Evolutionary conservation across 23 tunicate species (phyloP).

Genomic region (Trididemnum miniatum): DNA sequence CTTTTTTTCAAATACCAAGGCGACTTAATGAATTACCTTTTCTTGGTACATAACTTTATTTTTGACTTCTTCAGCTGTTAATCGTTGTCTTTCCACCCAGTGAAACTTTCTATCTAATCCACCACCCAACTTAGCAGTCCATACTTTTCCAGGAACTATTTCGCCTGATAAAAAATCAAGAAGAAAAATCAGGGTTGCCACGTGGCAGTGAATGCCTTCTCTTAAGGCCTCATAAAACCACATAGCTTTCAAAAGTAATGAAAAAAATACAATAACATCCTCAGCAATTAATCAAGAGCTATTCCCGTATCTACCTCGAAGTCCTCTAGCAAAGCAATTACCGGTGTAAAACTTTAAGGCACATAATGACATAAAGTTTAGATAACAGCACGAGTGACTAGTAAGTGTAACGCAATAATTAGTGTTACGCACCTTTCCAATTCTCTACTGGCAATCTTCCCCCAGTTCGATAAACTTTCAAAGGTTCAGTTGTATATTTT

Average conservation of each 20-base stretch:
- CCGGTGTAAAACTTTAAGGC: no score
- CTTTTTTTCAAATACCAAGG: no score
- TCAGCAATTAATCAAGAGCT: no score
- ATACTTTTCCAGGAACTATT: constrained; percentile 76
- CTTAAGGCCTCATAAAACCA: no score
- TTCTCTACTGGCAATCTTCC: constrained; percentile 65
- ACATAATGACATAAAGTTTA: neutral
- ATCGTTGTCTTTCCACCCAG: constrained; percentile 70
- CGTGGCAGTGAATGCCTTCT: no score
- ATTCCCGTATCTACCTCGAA: no score
- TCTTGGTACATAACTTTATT: constrained; percentile 56
- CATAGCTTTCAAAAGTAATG: no score
- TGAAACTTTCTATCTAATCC: constrained; percentile 60
- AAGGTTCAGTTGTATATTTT: constrained; percentile 79
- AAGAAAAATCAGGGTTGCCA: no score
- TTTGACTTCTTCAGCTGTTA: constrained; percentile 72
- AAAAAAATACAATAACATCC: no score
- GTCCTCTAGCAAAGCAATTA: no score
- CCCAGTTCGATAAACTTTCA: constrained; percentile 77
- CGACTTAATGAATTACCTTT: constrained; percentile 49
- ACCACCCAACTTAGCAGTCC: constrained; percentile 85
- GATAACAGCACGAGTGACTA: neutral
- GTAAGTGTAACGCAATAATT: neutral
- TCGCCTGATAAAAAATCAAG: constrained; percentile 20
- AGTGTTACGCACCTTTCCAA: constrained; percentile 26